Percentiles rank a stretch among this genome's conserved stretches.
phyloP scores from a whole-genome alignment of 2,888 invertebrate species.

The Sinhomidia bicolor region DNA sequence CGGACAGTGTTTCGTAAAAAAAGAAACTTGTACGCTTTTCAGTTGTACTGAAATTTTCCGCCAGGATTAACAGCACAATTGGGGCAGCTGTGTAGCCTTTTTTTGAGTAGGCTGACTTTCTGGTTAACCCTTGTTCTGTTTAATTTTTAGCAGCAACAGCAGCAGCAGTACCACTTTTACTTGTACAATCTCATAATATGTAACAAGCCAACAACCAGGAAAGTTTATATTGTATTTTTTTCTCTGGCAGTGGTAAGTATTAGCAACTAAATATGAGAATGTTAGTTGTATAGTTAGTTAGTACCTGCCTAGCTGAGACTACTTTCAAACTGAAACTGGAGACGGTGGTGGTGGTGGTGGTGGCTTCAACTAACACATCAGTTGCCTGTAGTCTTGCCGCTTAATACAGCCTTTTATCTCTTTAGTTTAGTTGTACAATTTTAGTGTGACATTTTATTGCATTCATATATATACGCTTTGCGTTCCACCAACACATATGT shows the following conservation, averaged over 20 bases:
- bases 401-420: conserved; percentile 21
- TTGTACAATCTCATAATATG: not conserved
- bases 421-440: not conserved
- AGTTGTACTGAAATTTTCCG: not conserved
- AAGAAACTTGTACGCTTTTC: not conserved
- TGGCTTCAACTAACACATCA: not conserved
- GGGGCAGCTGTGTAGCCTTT: conserved; percentile 1
- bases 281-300: not conserved
- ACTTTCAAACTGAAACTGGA: too few relatives aligned
- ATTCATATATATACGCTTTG: not conserved
- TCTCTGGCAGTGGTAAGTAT: too few relatives aligned
- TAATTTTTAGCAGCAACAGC: not conserved
- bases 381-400: not conserved
- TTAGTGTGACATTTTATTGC: conserved; percentile 10
- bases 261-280: not conserved
- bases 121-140: conserved; percentile 38
- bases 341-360: not conserved
- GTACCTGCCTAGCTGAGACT: not conserved
- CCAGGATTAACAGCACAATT: conserved; percentile 35
- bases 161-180: not conserved
- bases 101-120: not conserved
- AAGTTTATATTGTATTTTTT: not conserved
- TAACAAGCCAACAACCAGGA: conserved; percentile 7
- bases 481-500: too few relatives aligned
- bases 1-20: not conserved